Evolutionary conservation across 2,797 vertebrate genomes (phyloP), one percentile per base, ranked within the genome.

Genomic region (Typhlichthys eigenmanni): DNA sequence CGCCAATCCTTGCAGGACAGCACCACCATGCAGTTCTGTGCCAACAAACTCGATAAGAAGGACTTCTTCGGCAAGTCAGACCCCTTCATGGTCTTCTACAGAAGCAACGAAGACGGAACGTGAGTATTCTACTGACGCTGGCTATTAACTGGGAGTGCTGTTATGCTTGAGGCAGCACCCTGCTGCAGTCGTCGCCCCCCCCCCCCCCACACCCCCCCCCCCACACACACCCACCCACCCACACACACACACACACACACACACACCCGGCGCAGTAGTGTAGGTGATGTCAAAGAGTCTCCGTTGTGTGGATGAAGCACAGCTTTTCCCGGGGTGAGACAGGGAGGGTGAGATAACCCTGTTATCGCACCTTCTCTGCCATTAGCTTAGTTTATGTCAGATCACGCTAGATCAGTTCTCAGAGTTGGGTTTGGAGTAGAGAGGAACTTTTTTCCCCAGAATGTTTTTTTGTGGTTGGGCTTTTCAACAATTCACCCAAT

Each of bases 31-130:
- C 96, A 98, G 91, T 97, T 98, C 85, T 98, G 96, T 10, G 96
- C 95, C 90, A 96, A 96, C 89, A 97, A 98, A 75, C 87, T 98
- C 90, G 96, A 98, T 88, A 98, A 98, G 91, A 98, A 98, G 75
- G 96, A 98, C 70, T 98, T 98, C 82, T 98, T 98, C 0, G 96
- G 96, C 60, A 98, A 98, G 82, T 98, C 96, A 0, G 96, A 98
- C 76, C 96, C 96, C 13, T 98, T 98, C 90, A 90, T 98, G 94
- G 96, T 98, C 50, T 97, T 98, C 85, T 98, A 94, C 88, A 90
- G 96, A 80, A 97, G 96, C 88, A 98, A 98, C 0, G 96, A 98
- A 79, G 96, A 98, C 0, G 96, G 96, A 76, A 97, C 95, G 96
- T 98, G 86, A 95, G 96, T 82, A 46, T 45, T 50, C 10, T 55